These are phyloP conservation scores for Drosophila virilis DNA, from an alignment of 1,140 invertebrate genomes.

Conservation along the genomic window DNA sequence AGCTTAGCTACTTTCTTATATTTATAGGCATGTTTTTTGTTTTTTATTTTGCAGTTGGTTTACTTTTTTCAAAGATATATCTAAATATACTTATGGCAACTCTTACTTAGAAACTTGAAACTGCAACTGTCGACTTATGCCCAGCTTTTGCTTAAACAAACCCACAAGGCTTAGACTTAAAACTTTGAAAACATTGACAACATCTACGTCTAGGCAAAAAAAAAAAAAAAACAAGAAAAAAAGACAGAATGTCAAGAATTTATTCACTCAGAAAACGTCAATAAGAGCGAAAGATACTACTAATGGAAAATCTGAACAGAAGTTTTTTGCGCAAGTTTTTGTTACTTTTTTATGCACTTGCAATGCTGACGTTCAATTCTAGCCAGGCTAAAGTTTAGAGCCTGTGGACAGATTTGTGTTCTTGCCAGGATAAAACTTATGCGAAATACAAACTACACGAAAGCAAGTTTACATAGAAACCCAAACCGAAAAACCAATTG, in stretches of 20 bases:
- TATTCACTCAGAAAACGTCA: constrained; percentile 14
- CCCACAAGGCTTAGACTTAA: constrained; percentile 9
- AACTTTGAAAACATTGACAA: constrained; percentile 18
- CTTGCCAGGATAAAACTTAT: constrained; percentile 5
- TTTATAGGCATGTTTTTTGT: background rate
- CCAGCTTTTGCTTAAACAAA: constrained; percentile 1
- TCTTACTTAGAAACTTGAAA: constrained; percentile 2
- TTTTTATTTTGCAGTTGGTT: background rate
- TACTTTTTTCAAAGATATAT: background rate
- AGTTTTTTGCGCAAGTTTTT: constrained; percentile 18
- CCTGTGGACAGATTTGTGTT: constrained; percentile 14
- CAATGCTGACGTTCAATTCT: constrained; percentile 17
- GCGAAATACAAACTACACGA: constrained; percentile 1
- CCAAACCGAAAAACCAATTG: background rate
- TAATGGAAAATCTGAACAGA: constrained; percentile 16
- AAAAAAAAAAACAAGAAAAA: background rate
- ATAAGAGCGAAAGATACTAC: background rate
- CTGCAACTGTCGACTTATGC: background rate
- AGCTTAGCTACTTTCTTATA: no score
- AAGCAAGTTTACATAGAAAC: constrained; percentile 2
- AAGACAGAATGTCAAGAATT: constrained; percentile 5
- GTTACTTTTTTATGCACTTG: constrained; percentile 26
- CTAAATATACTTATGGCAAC: no score
- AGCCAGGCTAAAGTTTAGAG: constrained; percentile 16
- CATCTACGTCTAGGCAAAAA: background rate